Base-by-base conservation (phyloP, 2,113 vertebrate species). In the Cheirogaleus medius region DNA sequence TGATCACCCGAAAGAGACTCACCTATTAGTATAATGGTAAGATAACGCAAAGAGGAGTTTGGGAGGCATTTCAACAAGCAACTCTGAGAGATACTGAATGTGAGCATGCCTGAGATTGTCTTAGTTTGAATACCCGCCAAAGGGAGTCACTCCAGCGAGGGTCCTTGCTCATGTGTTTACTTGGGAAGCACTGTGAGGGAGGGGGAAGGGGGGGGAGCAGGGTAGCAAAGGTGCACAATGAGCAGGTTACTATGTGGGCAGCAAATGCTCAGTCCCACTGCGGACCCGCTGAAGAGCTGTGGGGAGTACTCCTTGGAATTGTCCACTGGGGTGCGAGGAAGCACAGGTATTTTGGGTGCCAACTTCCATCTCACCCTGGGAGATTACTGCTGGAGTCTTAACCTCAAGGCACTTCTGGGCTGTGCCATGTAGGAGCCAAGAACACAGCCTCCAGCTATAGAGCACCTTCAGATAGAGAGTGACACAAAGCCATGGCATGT, bases 211-310 rank as follows among this genome's bases (percentile, higher is more conserved):
- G 10, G 11, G 7, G 37, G 5, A 13, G 14, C 47, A 64, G 17
- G 3, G 23, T 1, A 47, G 20, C 5, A n/a, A 52, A 37, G 6
- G 7, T 0, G 0, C 9, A 76, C 15, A 49, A 9, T n/a, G 11
- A 74, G 39, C 1, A 23, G 9, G 29, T 17, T n/a, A 25, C 20
- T 9, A 1, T 37, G 3, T 84, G 18, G 8, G n/a, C 9, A 49
- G n/a, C 23, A 27, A 8, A 4, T 17, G 15, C 37, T 47, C 23
- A 2, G 5, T 34, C 54, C 8, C 42, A 17, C 20, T 1, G 25
- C 56, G 8, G 20, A 23, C 15, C 39, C 23, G 71, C 44, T 44
- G 23, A 15, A 86, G 60, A 52, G 20, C 25, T 8, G 1, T 15
- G 17, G 11, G 0, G 7, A 42, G 32, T 20, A 6, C 8, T 10